phyloP scores from a whole-genome alignment of 2,797 vertebrate genomes.

The Pempheris klunzingeri region DNA sequence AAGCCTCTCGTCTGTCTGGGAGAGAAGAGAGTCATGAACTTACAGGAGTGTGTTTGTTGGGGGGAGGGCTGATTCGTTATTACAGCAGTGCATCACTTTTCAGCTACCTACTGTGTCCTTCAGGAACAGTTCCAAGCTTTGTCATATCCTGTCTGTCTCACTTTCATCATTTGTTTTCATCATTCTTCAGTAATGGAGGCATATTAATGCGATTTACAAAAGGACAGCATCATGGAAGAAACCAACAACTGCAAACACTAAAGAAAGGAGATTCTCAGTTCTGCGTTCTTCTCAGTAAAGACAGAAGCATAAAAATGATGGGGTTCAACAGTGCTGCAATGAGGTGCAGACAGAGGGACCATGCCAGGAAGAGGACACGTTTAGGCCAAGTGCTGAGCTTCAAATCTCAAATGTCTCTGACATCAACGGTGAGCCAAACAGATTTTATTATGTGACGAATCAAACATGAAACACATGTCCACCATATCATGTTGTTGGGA shows the following conservation, averaged over 20 bases:
- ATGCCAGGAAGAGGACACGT: conserved; percentile 32
- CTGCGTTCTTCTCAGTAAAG: not conserved
- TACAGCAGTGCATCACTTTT: not conserved
- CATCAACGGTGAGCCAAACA: conserved; percentile 36
- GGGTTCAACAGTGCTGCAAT: conserved; percentile 23
- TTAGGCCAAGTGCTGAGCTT: conserved; percentile 10
- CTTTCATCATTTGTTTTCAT: not conserved
- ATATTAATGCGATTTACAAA: conserved; percentile 13
- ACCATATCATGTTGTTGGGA: conserved; percentile 25
- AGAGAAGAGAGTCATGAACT: conserved; percentile 29
- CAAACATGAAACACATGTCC: conserved; percentile 60
- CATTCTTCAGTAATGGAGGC: conserved; percentile 9
- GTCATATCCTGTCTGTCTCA: not conserved
- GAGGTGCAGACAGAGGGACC: conserved; percentile 43
- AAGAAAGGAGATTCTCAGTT: not conserved
- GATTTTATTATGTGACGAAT: conserved; percentile 44
- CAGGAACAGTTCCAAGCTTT: conserved; percentile 10
- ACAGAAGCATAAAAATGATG: conserved; percentile 33
- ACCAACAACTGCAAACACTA: conserved; percentile 6
- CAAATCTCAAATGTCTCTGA: conserved; percentile 53
- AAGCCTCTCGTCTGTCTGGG: conserved; percentile 31
- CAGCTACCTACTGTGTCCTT: conserved; percentile 1
- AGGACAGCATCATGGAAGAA: not conserved
- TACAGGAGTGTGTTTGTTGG: not conserved
- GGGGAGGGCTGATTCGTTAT: conserved; percentile 6